Conservation (phyloP, 1,140 invertebrate species). For the Cotesia chilonis region DNA sequence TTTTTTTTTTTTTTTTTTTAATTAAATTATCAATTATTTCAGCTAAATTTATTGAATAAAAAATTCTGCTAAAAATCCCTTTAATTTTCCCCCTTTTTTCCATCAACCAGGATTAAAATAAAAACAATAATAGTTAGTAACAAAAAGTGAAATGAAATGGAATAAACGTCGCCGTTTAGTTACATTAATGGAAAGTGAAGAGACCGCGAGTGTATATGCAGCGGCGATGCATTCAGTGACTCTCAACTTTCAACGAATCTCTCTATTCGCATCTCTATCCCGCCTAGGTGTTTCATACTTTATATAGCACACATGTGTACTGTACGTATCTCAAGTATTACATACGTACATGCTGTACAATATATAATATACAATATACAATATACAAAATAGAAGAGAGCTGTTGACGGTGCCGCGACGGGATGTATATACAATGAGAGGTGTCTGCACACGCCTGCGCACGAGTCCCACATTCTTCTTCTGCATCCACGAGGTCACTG, state of each 20-base stretch:
- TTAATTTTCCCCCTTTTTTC: too few species aligned
- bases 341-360: too few species aligned
- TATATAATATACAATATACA: too few species aligned
- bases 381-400: neutral
- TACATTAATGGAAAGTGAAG: slow-evolving; percentile 20
- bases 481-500: slow-evolving; percentile 36
- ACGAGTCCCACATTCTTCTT: slow-evolving; percentile 32
- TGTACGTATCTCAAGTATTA: too few species aligned
- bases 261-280: too few species aligned
- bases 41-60: too few species aligned
- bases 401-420: neutral
- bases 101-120: neutral
- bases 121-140: neutral
- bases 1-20: too few species aligned
- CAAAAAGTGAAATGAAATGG: slow-evolving; percentile 14
- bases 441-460: slow-evolving; percentile 31
- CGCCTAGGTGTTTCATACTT: neutral
- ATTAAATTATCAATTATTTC: too few species aligned
- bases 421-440: neutral
- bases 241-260: neutral
- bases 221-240: slow-evolving; percentile 13
- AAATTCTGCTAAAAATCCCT: too few species aligned
- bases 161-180: neutral
- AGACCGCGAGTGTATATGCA: neutral
- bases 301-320: too few species aligned